Evolutionary conservation across 2,888 invertebrate genomes (phyloP).

Genomic region (Mesoligia furuncula): DNA sequence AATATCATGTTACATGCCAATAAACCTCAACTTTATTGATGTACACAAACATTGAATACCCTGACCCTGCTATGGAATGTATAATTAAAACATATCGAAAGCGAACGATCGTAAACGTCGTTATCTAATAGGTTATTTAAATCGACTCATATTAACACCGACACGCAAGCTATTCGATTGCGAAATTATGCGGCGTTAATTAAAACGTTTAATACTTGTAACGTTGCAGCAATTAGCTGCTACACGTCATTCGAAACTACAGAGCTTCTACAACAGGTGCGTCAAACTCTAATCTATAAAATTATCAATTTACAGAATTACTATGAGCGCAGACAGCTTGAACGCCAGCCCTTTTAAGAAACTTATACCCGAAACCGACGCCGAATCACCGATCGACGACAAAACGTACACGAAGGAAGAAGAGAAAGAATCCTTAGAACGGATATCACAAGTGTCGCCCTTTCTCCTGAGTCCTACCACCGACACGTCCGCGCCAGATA

Average conservation of each 20-base stretch:
- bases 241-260: conserved; percentile 54
- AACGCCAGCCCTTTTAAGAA: conserved; percentile 83
- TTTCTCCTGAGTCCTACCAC: conserved; percentile 85
- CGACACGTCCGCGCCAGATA: conserved; percentile 80
- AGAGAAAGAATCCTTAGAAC: conserved; percentile 81
- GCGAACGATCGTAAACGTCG: conserved; percentile 19
- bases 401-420: conserved; percentile 82
- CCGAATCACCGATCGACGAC: conserved; percentile 79
- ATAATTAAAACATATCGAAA: conserved; percentile 37
- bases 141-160: conserved; percentile 42
- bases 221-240: conserved; percentile 43
- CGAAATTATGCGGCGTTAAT: conserved; percentile 53
- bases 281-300: conserved; percentile 50
- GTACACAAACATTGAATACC: background rate
- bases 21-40: background rate
- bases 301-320: conserved; percentile 77
- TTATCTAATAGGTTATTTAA: conserved; percentile 59
- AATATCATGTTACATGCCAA: background rate
- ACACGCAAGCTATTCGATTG: conserved; percentile 50
- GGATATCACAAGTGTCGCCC: conserved; percentile 86
- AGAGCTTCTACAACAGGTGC: conserved; percentile 48
- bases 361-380: conserved; percentile 62
- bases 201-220: conserved; percentile 46
- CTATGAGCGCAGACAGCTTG: conserved; percentile 88
- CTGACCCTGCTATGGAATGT: conserved; percentile 25